Evolutionary conservation across 2,797 vertebrate species (phyloP).

Genomic region (Zalophus californianus): DNA sequence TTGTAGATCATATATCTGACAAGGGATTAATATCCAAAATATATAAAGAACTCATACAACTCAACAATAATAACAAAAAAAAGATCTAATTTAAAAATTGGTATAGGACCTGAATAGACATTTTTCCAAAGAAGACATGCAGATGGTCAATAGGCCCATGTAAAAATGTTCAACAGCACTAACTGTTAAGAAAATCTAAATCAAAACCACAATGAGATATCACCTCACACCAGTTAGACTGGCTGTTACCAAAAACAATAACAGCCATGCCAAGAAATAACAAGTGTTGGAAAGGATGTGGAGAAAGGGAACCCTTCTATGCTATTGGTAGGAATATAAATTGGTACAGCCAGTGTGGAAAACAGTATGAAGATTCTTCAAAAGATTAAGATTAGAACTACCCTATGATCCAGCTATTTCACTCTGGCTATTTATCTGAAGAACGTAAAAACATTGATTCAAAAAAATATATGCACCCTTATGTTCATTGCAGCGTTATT

Average conservation of each 20-base stretch:
- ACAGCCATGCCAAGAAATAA: not conserved
- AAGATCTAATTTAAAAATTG: not conserved
- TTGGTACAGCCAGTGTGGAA: not conserved
- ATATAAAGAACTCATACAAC: not conserved
- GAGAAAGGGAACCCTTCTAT: not conserved
- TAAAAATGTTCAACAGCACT: not conserved
- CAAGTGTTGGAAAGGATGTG: not conserved
- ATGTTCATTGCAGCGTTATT: not conserved
- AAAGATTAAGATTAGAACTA: not conserved
- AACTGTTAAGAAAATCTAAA: not conserved
- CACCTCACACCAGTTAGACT: not conserved
- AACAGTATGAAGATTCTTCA: not conserved
- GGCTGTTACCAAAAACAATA: not conserved
- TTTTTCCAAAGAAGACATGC: not conserved
- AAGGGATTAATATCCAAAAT: not conserved
- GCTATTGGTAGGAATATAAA: not conserved
- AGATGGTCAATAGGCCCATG: not conserved
- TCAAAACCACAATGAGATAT: not conserved
- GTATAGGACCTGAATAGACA: not conserved
- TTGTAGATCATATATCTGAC: not conserved
- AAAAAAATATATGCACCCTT: not conserved
- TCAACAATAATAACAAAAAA: not conserved
- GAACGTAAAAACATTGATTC: not conserved
- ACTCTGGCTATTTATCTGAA: not conserved
- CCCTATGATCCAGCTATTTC: not conserved